Base-by-base conservation (phyloP, 2,888 invertebrate genomes). In the Meandrusa payeni region DNA sequence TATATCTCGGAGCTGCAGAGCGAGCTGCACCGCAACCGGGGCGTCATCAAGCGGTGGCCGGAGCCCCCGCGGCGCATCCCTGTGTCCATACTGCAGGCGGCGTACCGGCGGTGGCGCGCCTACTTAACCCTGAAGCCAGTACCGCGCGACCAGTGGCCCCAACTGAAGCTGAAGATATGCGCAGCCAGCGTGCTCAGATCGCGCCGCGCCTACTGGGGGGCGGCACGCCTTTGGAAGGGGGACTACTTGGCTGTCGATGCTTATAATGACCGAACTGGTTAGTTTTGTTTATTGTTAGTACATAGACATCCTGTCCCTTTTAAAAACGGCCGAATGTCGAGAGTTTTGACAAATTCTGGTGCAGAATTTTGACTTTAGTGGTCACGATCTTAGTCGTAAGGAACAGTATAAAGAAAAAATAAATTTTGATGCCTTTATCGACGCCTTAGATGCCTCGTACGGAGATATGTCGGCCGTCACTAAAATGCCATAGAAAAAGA, bases 111-210 rank as follows among this genome's bases (percentile, higher is more conserved):
- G 54, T 98, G 98, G 98, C 89, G 97, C 43, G 97, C 97, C 0
- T 92, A 89, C 78, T 95, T 95, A 90, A 91, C 95, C 39, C 90
- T 98, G n/a, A 89, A 90, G 57, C 92, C 93, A 45, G 91, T 97
- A 51, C 96, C 96, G 1, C 85, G 91, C 43, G 89, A 91, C 19
- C 96, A 97, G 65, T 96, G 98, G 96, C 94, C 96, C 4, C 94
- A 96, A 72, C 90, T 98, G 11, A 76, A 79, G 71, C 61, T 86
- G 61, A 88, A 88, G 74, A 78, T 86, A 42, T 60, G 75, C 17
- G 81, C 81, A 1, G 88, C 87, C 13, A 69, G 74, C 32, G 75
- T 69, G n/a, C 68, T 88, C 20, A 47, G 54, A 3, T 59, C 67
- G 0, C 55, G 88, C 0, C 57, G 88, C 2, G 5, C 53, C 1